Base-by-base conservation (phyloP, 2,888 invertebrate species). In the Molanna angustata region DNA sequence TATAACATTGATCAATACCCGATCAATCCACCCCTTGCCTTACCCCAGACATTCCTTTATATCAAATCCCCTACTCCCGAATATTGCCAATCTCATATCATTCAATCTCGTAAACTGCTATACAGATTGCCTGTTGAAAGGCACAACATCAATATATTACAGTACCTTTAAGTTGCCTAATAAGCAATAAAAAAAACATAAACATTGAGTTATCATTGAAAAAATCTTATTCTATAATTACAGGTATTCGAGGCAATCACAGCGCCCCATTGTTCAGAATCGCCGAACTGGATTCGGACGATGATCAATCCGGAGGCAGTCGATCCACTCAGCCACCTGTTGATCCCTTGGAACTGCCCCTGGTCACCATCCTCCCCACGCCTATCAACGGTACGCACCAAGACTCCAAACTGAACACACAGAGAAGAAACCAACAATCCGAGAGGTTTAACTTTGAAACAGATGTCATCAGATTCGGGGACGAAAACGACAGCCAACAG, bases 251-350 rank as follows among this genome's bases (percentile, higher is more conserved):
- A 46, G 76, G 76, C 21, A 73, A 74, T 65, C 74, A 67, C 56
- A 66, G 69, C 55, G 65, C 72, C 48, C 67, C 70, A 13, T 61
- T 76, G 33, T 79, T 78, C 61, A 69, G 79, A 60, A 74, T 80
- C 67, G 73, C 78, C 51, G 73, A 80, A 68, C 74, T 80, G 54
- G 84, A 84, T 63, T 83, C 84, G 0, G 84, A 84, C 61, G 84
- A 84, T 61, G 83, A 83, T 60, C 77, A 76, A 52, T 74, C 78
- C 2, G 67, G 65, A 1, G 64, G 70, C 60, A 74, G 74, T 1
- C 52, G 61, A 2, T 71, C 72, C 2, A 64, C 63, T 69, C 56
- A 72, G 71, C 18, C 22, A 18, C 31, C 71, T 71, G 4, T 33
- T n/a, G 78, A 52, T n/a, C 33, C 33, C 4, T 18, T 13, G 1